These are phyloP conservation scores for Strix uralensis DNA, from an alignment of 2,113 vertebrate species.

Conservation along the genomic window DNA sequence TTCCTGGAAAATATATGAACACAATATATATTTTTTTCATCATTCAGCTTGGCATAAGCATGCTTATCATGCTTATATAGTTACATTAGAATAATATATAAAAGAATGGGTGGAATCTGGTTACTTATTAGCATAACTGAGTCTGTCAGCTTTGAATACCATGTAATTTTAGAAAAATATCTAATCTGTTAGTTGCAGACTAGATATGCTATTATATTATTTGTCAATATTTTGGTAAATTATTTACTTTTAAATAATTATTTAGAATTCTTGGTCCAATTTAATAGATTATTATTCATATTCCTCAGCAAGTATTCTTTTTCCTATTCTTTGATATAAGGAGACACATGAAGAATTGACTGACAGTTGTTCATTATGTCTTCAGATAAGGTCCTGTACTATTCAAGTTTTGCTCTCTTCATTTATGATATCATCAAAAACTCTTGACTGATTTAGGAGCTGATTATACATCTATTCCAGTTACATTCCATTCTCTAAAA, in stretches of 20 bases:
- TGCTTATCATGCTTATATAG: background rate
- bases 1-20: background rate
- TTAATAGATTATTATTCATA: background rate
- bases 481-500: conserved; percentile 18
- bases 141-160: background rate
- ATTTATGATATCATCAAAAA: background rate
- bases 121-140: background rate
- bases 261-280: background rate
- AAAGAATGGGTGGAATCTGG: background rate
- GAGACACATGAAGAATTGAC: background rate
- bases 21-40: background rate
- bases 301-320: background rate
- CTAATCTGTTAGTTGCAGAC: background rate
- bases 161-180: background rate
- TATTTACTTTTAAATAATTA: background rate
- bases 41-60: background rate
- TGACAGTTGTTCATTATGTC: background rate
- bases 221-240: background rate
- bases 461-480: background rate
- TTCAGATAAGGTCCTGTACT: background rate
- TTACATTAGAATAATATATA: background rate
- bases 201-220: background rate
- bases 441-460: background rate
- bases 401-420: background rate
- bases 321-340: background rate